Base-by-base conservation (phyloP, 2,888 invertebrate species). In the Clunio marinus region DNA sequence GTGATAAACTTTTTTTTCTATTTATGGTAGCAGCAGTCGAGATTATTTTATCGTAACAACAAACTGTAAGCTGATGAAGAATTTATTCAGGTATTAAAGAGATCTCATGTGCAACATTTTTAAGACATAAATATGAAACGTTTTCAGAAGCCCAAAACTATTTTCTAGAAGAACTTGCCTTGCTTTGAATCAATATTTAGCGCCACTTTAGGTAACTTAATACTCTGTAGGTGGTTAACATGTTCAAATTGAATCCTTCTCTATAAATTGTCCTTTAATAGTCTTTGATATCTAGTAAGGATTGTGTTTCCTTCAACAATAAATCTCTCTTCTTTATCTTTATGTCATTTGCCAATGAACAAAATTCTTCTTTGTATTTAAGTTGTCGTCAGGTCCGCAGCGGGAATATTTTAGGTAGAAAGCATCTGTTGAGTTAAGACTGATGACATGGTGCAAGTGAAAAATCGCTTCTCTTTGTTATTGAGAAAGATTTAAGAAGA, bases 271-370 rank as follows among this genome's bases (percentile, higher is more conserved):
- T 57, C 57, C 57, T 57, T 7, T 55, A 55, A 22, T 25, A 20
- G 51, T 2, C 51, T 45, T 15, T 51, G 51, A 51, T 51, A 51
- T 51, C 51, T 22, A 5, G 8, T 15, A 45, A 45, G 45, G 45
- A 45, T 41, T 10, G 41, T 15, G 17, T 17, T n/a, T 51, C 20
- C 22, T 22, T 51, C 17, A 51, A 51, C 51, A 51, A 51, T 51
- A 51, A 51, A 51, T 51, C 51, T 51, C n/a, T 51, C n/a, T 51
- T 51, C 51, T 51, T 51, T 51, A 51, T 51, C 51, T 8, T 22
- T 22, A 8, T 51, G 51, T 51, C 51, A 41, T n/a, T 51, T 51
- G 22, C 51, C 17, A 51, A 51, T 20, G 51, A 51, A 51, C 20
- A 51, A 51, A 51, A 51, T 17, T 10, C 15, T 15, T 41, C n/a